These are phyloP conservation scores for Anneissia japonica DNA, from an alignment of 35 echinoderm and acorn worm species.

Conservation along the genomic window DNA sequence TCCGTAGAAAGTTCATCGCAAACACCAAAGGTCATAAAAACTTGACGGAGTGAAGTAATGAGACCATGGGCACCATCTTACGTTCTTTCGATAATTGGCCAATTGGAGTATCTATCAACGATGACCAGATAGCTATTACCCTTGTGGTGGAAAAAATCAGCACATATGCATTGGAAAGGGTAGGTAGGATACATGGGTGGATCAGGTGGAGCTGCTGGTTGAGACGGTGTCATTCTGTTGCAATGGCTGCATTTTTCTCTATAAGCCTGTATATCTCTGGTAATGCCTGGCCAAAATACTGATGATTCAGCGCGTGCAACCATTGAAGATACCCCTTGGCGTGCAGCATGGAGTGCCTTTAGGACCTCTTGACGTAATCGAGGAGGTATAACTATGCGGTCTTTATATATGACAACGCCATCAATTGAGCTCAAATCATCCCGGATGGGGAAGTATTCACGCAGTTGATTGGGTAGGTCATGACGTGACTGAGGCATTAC, in stretches of 20 bases:
- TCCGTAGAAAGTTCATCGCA: constrained; percentile 27
- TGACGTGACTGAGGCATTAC: constrained; percentile 16
- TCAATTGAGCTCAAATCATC: constrained; percentile 18
- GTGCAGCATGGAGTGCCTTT: constrained; percentile 6
- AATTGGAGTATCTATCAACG: constrained; percentile 25
- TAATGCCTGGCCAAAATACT: constrained; percentile 27
- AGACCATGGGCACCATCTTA: constrained; percentile 32
- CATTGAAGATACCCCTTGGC: constrained; percentile 12
- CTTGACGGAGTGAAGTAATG: constrained; percentile 12
- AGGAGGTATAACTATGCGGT: constrained; percentile 23
- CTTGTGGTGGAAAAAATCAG: constrained; percentile 37
- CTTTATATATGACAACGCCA: constrained; percentile 35
- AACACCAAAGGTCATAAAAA: constrained; percentile 50
- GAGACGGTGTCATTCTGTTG: constrained; percentile 22
- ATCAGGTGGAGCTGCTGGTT: not conserved
- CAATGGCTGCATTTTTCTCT: constrained; percentile 18
- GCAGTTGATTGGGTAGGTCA: constrained; percentile 7
- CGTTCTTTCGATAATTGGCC: too few relatives aligned
- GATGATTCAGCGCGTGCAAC: constrained; percentile 8
- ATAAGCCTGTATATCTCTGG: not conserved
- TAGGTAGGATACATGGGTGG: constrained; percentile 6
- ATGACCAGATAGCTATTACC: constrained; percentile 24
- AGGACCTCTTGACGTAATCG: constrained; percentile 14
- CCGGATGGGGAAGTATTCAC: constrained; percentile 19
- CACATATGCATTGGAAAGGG: constrained; percentile 26